Base-by-base conservation (phyloP, 1,140 invertebrate species). In the Cyrtorhinus lividipennis region DNA sequence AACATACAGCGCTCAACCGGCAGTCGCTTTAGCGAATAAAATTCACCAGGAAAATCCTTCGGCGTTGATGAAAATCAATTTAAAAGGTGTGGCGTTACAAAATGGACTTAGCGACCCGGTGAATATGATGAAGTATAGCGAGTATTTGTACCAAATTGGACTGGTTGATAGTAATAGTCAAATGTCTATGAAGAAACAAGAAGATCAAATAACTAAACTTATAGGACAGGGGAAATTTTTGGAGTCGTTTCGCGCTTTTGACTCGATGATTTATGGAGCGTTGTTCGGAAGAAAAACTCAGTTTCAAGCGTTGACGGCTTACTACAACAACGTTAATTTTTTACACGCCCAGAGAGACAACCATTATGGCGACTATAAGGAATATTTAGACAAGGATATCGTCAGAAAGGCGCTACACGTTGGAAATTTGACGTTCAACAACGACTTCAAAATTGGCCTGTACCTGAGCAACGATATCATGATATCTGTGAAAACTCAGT, bases 51-150 rank as follows among this genome's bases (percentile, higher is more conserved):
- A 83, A 27, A 86, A 83, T 68, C 76, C 79, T 38, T 80, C 73
- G 25, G 77, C 82, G 8, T 71, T 77, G 59, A 66, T 76, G 8
- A 82, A 81, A 64, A 81, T 85, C 2, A 84, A 85, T 66, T 69
- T 87, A 3, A 57, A 63, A 8, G 86, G 85, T 44, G 72, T 94
- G 63, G 83, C 87, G 0, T 92, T 94, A 69, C 90, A 90, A 0
- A 90, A 93, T 75, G 90, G 90, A 0, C 74, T 91, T 0, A 84
- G 81, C 64, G 90, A 92, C 74, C 90, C 90, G 0, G 75, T 81
- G 25, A 81, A 86, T 71, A 88, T 90, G 75, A 70, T 88, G 0
- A 72, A 83, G 15, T 92, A 91, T 71, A 83, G 86, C 2, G 81
- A 86, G 68, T 89, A 88, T 74, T 78, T 93, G 56, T 91, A 88